Evolutionary conservation across 35 echinoderm and acorn worm species (phyloP).

Genomic region (Chiridota heheva): DNA sequence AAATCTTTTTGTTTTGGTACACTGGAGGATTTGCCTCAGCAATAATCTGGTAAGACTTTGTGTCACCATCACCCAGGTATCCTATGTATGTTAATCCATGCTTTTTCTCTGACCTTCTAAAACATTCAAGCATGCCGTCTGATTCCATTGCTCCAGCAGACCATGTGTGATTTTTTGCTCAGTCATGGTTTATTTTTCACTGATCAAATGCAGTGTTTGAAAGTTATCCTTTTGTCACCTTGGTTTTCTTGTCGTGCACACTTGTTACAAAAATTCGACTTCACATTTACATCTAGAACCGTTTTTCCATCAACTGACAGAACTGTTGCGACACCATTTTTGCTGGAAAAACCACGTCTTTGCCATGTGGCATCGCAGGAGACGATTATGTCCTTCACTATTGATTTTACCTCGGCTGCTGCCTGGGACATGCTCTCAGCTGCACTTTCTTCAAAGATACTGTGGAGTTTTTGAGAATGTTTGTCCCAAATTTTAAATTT

Average conservation of each 20-base stretch:
- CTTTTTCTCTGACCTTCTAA: neutral
- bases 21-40: neutral
- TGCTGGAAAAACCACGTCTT: neutral
- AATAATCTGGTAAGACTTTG: neutral
- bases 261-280: neutral
- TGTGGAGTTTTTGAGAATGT: neutral
- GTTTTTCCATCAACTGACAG: constrained; percentile 20
- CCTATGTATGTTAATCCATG: too few species aligned
- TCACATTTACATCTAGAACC: neutral
- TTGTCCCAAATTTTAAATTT: too few species aligned
- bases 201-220: too few species aligned
- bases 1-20: neutral
- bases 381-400: too few species aligned
- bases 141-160: neutral
- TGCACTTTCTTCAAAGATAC: neutral
- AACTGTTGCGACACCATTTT: constrained; percentile 1
- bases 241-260: neutral
- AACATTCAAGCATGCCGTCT: neutral
- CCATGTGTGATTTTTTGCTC: too few species aligned
- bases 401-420: neutral
- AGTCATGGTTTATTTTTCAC: too few species aligned
- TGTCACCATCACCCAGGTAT: too few species aligned
- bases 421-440: neutral
- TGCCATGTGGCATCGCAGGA: neutral
- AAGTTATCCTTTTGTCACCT: too few species aligned